phyloP scores from a whole-genome alignment of 2,113 vertebrate species.

The Sturnus vulgaris region DNA sequence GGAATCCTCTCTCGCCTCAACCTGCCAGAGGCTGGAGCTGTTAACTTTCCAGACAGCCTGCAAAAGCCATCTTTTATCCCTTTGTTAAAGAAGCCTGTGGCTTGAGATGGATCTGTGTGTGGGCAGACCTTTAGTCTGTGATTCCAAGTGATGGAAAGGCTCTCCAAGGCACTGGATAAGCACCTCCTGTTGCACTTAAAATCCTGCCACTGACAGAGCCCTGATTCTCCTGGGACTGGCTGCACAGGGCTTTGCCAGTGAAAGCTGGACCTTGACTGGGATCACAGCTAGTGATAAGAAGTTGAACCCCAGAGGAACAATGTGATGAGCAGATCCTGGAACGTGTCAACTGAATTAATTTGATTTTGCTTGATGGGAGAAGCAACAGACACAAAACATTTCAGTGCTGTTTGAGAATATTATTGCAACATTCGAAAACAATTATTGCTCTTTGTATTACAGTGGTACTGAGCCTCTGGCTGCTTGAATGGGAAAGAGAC shows the following conservation, averaged over 20 bases:
- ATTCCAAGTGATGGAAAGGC: not conserved
- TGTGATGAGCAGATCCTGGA: not conserved
- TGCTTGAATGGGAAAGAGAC: not conserved
- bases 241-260: not conserved
- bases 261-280: not conserved
- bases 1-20: not conserved
- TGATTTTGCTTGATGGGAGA: not conserved
- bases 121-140: conserved; percentile 5
- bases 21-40: conserved; percentile 36
- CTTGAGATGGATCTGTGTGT: conserved; percentile 14
- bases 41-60: conserved; percentile 32
- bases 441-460: conserved; percentile 9
- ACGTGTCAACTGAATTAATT: not conserved
- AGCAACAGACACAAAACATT: not conserved
- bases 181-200: not conserved
- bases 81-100: conserved; percentile 27
- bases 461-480: not conserved
- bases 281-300: not conserved
- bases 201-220: not conserved
- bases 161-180: not conserved
- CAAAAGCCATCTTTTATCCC: conserved; percentile 46
- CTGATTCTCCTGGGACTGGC: not conserved
- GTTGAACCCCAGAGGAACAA: not conserved
- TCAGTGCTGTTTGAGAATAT: not conserved
- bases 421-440: conserved; percentile 30